Evolutionary conservation across 2,113 vertebrate genomes (phyloP).

Genomic region (Leucoraja erinaceus): DNA sequence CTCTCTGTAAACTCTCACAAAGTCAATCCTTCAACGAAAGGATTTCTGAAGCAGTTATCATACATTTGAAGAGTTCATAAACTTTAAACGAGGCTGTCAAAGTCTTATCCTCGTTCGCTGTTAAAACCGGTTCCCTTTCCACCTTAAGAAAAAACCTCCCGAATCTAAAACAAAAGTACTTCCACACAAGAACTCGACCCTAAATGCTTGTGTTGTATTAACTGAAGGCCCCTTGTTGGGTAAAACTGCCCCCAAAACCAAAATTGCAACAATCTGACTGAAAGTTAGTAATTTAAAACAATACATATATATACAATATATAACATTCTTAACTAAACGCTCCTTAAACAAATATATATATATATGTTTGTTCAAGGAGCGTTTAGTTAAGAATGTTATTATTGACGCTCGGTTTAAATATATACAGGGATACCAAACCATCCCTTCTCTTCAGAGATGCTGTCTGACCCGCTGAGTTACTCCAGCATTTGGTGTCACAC

Average conservation of each 20-base stretch:
- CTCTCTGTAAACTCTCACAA: too few species aligned
- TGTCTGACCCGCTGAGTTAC: too few species aligned
- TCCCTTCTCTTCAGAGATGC: too few species aligned
- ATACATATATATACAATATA: too few species aligned
- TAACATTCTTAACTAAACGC: too few species aligned
- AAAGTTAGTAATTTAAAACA: not conserved
- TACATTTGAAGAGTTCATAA: too few species aligned
- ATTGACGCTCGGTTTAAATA: not conserved
- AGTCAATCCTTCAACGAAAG: too few species aligned
- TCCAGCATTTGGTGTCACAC: too few species aligned
- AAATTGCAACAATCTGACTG: not conserved
- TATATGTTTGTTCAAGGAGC: not conserved
- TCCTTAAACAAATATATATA: too few species aligned
- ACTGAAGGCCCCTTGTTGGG: not conserved
- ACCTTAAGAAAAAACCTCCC: not conserved
- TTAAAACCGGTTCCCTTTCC: not conserved
- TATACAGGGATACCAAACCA: not conserved
- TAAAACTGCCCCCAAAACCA: not conserved
- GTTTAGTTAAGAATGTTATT: not conserved
- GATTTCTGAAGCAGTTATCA: too few species aligned
- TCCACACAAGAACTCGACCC: not conserved
- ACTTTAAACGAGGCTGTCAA: too few species aligned
- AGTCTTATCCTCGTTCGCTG: not conserved
- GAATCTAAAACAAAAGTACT: not conserved
- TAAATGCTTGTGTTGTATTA: not conserved